phyloP scores from a whole-genome alignment of 2,113 vertebrate species.

The Oryzias melastigma region DNA sequence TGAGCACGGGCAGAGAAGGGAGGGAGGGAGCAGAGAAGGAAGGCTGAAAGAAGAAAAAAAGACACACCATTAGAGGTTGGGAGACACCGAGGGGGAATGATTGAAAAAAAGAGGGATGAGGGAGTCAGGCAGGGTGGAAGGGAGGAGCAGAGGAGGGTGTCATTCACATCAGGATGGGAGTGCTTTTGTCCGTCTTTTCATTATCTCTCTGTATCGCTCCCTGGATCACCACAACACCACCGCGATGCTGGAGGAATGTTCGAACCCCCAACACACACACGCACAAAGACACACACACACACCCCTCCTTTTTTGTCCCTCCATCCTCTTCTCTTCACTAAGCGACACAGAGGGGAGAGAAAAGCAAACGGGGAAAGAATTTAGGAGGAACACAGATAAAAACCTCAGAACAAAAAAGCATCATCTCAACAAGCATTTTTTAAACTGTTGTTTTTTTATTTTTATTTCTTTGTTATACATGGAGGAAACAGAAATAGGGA shows the following conservation, averaged over 20 bases:
- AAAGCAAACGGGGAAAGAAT: slow-evolving; percentile 35
- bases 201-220: slow-evolving; percentile 82
- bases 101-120: slow-evolving; percentile 54
- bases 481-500: too few relatives aligned
- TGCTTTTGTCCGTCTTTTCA: slow-evolving; percentile 84
- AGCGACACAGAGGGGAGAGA: slow-evolving; percentile 51
- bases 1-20: slow-evolving; percentile 69
- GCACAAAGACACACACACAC: slow-evolving; percentile 18
- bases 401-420: slow-evolving; percentile 50
- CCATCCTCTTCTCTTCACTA: slow-evolving; percentile 59
- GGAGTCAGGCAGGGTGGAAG: slow-evolving; percentile 44
- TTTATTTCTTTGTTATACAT: not conserved
- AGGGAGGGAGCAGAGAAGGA: slow-evolving; percentile 25
- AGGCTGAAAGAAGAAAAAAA: slow-evolving; percentile 44
- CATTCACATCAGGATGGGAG: slow-evolving; percentile 79
- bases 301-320: slow-evolving; percentile 22
- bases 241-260: slow-evolving; percentile 78
- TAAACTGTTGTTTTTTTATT: not conserved
- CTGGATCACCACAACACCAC: slow-evolving; percentile 78
- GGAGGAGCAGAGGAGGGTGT: slow-evolving; percentile 68
- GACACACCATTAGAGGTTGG: slow-evolving; percentile 65
- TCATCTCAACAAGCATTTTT: slow-evolving; percentile 38
- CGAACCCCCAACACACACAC: slow-evolving; percentile 38
- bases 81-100: slow-evolving; percentile 55
- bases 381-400: slow-evolving; percentile 46